Conservation (phyloP, 2,797 vertebrate species). For the Melanotaenia pygmaea region DNA sequence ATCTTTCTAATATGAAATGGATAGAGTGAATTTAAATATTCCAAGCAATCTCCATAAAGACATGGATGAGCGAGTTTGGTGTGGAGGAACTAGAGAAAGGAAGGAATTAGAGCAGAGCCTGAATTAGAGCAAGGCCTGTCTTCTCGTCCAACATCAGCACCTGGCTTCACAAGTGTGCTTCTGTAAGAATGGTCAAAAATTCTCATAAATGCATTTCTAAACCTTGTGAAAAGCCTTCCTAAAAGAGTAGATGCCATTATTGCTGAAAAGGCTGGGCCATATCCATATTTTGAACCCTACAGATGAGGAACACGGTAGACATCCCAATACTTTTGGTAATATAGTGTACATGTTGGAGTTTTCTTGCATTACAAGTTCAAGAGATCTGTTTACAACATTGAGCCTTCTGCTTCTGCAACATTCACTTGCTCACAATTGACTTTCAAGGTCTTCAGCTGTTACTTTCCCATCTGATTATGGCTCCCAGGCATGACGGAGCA, state of each 20-base stretch:
- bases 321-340: too few relatives aligned
- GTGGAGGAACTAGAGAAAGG: neutral
- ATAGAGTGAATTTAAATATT: too few relatives aligned
- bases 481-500: slow-evolving; percentile 50
- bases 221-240: too few relatives aligned
- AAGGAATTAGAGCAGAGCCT: neutral
- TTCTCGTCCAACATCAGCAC: too few relatives aligned
- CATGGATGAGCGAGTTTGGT: neutral
- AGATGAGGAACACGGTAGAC: too few relatives aligned
- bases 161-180: too few relatives aligned
- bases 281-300: too few relatives aligned
- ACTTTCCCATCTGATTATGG: slow-evolving; percentile 51
- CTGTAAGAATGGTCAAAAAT: too few relatives aligned
- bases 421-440: slow-evolving; percentile 37
- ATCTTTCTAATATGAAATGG: too few relatives aligned
- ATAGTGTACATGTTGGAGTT: neutral
- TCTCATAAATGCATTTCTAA: too few relatives aligned
- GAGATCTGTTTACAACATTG: neutral
- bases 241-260: too few relatives aligned
- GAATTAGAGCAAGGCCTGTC: neutral
- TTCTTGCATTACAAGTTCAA: neutral
- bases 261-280: too few relatives aligned
- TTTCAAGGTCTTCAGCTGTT: slow-evolving; percentile 52
- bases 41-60: neutral
- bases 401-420: slow-evolving; percentile 16